phyloP scores from a whole-genome alignment of 2,888 invertebrate genomes.

The Leucophenga maculata region DNA sequence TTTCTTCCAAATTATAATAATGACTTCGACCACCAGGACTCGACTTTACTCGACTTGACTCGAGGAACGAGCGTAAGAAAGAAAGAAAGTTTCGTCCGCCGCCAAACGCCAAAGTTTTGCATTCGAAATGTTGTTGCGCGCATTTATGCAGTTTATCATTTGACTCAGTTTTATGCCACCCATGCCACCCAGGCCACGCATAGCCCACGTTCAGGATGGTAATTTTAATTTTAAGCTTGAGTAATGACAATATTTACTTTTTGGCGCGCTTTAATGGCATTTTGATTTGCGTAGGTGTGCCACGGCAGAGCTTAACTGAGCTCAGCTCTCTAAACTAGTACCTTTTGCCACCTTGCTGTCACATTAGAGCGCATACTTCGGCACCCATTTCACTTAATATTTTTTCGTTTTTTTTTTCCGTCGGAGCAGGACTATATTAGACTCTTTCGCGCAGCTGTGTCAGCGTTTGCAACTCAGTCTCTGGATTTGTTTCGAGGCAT shows the following conservation, averaged over 20 bases:
- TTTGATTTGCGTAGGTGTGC: constrained; percentile 55
- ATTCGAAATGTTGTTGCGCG: constrained; percentile 61
- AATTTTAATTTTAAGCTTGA: constrained; percentile 69
- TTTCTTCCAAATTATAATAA: constrained; percentile 58
- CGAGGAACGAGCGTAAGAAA: neutral
- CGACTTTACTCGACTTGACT: constrained; percentile 1
- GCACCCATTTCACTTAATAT: too few relatives aligned
- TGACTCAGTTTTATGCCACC: constrained; percentile 26
- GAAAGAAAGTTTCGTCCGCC: constrained; percentile 4
- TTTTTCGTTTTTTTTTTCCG: too few relatives aligned
- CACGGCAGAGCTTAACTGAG: too few relatives aligned
- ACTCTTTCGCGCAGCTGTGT: too few relatives aligned
- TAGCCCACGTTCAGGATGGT: constrained; percentile 45
- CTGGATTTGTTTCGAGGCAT: too few relatives aligned
- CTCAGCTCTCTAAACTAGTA: too few relatives aligned
- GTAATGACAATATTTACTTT: constrained; percentile 68
- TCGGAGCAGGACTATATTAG: too few relatives aligned
- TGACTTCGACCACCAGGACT: constrained; percentile 47
- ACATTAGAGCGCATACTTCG: too few relatives aligned
- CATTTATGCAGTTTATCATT: constrained; percentile 67
- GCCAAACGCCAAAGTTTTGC: constrained; percentile 55
- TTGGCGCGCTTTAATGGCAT: constrained; percentile 65
- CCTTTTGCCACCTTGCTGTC: too few relatives aligned
- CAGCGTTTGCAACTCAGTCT: too few relatives aligned
- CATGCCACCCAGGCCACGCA: constrained; percentile 8